phyloP scores from a whole-genome alignment of 2,113 vertebrate species.

The Pteronura brasiliensis region DNA sequence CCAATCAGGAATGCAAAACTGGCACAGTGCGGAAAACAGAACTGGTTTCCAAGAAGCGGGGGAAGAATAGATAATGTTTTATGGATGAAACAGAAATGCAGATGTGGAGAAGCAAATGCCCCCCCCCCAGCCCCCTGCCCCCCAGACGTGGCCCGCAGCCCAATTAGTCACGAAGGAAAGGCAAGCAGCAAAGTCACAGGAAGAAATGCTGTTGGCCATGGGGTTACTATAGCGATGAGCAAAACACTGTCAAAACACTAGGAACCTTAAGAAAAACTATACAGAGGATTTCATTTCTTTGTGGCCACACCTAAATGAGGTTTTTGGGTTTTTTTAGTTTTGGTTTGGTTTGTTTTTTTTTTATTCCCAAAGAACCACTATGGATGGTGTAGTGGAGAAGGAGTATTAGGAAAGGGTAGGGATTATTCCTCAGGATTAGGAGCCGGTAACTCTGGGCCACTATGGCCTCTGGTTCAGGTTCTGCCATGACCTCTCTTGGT shows the following conservation, averaged over 20 bases:
- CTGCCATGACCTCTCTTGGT: not conserved
- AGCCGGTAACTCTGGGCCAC: not conserved
- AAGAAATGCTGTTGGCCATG: constrained; percentile 41
- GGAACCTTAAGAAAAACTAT: constrained; percentile 53
- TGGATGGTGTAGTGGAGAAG: not conserved
- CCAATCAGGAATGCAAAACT: constrained; percentile 37
- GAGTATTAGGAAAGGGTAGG: not conserved
- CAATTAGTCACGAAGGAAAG: constrained; percentile 51
- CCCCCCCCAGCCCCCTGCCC: not conserved
- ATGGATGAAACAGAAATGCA: constrained; percentile 14
- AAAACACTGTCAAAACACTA: constrained; percentile 67
- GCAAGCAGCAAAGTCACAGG: constrained; percentile 47
- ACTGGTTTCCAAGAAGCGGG: constrained; percentile 32
- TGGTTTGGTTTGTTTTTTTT: too few relatives aligned
- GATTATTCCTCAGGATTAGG: not conserved
- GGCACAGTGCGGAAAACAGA: constrained; percentile 23
- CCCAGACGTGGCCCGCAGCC: constrained; percentile 16
- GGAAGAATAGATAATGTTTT: not conserved
- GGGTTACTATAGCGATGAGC: constrained; percentile 56
- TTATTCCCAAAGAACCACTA: not conserved
- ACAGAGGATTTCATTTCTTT: constrained; percentile 21
- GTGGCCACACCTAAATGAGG: constrained; percentile 1
- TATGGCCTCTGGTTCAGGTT: not conserved
- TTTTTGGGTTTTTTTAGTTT: not conserved
- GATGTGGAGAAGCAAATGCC: constrained; percentile 22